These are phyloP conservation scores for Agraylea sexmaculata DNA, from an alignment of 1,140 invertebrate genomes.

Conservation along the genomic window DNA sequence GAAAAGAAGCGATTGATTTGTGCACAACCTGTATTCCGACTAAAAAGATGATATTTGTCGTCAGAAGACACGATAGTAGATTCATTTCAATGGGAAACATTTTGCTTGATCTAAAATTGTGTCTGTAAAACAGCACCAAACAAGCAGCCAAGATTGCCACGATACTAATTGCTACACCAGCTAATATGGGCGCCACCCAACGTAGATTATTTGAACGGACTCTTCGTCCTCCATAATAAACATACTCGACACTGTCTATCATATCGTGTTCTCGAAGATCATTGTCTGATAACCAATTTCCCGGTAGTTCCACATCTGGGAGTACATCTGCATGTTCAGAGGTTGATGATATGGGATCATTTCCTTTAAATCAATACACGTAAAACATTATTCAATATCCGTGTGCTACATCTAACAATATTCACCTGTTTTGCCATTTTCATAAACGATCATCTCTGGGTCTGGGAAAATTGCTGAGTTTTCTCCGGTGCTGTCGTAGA, in stretches of 20 bases:
- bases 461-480: conserved; percentile 17
- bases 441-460: conserved; percentile 20
- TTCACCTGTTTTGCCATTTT: conserved; percentile 16
- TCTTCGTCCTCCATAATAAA: conserved; percentile 23
- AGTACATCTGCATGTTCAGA: conserved; percentile 22
- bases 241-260: conserved; percentile 37
- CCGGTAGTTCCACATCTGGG: conserved; percentile 31
- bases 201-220: conserved; percentile 1
- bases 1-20: neutral
- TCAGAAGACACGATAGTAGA: conserved; percentile 30
- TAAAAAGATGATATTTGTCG: conserved; percentile 34
- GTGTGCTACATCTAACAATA: neutral
- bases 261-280: conserved; percentile 37
- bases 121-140: conserved; percentile 6
- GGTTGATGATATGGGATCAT: neutral
- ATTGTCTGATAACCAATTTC: conserved; percentile 33
- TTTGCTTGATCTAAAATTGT: conserved; percentile 25
- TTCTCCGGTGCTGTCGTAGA: conserved; percentile 15
- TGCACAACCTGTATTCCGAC: conserved; percentile 30
- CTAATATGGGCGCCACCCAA: conserved; percentile 7
- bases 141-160: conserved; percentile 5
- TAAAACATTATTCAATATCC: too few relatives aligned
- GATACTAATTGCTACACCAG: conserved; percentile 8
- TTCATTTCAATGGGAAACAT: conserved; percentile 38
- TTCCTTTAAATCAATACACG: conserved; percentile 2